These are phyloP conservation scores for Bombus polaris DNA, from an alignment of 1,140 invertebrate genomes.

Conservation along the genomic window DNA sequence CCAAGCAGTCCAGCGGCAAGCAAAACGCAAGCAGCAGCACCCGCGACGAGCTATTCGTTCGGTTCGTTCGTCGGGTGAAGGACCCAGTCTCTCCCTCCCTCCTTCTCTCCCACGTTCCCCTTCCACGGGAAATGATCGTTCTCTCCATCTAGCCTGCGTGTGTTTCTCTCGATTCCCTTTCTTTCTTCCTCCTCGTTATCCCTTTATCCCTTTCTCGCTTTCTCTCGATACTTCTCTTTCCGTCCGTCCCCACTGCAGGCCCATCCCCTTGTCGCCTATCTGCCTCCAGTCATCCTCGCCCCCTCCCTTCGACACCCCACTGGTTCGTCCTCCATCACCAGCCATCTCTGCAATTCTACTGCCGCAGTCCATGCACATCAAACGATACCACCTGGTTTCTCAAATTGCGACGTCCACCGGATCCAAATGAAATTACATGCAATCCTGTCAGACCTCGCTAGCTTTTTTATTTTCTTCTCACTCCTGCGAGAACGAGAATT, in stretches of 20 bases:
- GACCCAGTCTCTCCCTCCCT: slow-evolving; percentile 61
- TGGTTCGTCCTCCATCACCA: slow-evolving; percentile 34
- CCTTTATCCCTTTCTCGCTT: slow-evolving; percentile 13
- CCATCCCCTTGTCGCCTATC: slow-evolving; percentile 57
- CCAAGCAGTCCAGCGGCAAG: slow-evolving; percentile 20
- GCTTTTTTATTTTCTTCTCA: slow-evolving; percentile 8
- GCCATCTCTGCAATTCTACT: slow-evolving; percentile 51
- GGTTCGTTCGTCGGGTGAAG: slow-evolving; percentile 71
- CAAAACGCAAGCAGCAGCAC: slow-evolving; percentile 41
- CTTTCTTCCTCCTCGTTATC: slow-evolving; percentile 9
- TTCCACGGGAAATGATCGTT: slow-evolving; percentile 25
- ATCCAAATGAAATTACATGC: slow-evolving; percentile 53
- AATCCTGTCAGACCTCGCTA: neutral
- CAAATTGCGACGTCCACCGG: slow-evolving; percentile 52
- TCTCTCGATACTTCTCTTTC: slow-evolving; percentile 29
- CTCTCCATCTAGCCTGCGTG: slow-evolving; percentile 12
- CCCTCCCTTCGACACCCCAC: slow-evolving; percentile 24
- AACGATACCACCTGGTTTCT: slow-evolving; percentile 54
- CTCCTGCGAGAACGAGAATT: neutral
- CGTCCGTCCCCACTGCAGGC: slow-evolving; percentile 24
- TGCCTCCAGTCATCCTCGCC: slow-evolving; percentile 60
- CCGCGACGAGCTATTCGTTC: slow-evolving; percentile 54
- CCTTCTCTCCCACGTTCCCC: slow-evolving; percentile 54
- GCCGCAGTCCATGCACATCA: slow-evolving; percentile 52
- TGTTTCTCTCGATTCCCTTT: slow-evolving; percentile 23